These are phyloP conservation scores for Manacus vitellinus DNA, from an alignment of 2,113 vertebrate genomes.

Conservation along the genomic window DNA sequence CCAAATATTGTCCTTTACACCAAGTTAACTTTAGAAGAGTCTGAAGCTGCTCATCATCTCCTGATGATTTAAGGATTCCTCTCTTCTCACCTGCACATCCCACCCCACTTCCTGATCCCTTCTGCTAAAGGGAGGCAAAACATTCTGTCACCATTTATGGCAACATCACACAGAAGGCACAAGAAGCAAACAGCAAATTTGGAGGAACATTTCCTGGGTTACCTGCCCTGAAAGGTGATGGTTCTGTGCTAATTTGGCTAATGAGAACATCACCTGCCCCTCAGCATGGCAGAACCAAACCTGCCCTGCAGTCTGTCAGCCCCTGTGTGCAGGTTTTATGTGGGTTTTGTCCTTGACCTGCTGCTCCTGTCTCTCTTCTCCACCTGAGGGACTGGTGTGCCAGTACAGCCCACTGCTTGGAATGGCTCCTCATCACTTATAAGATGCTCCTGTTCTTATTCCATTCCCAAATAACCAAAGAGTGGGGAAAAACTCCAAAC, in stretches of 20 bases:
- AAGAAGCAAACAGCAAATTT: neutral
- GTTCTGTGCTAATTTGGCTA: neutral
- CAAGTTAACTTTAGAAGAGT: neutral
- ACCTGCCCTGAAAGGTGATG: neutral
- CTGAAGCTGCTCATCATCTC: neutral
- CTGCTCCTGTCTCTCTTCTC: neutral
- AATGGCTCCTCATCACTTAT: neutral
- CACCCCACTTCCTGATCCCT: neutral
- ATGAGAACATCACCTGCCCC: neutral
- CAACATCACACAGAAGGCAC: neutral
- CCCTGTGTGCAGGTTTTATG: rapidly evolving
- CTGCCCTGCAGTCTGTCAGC: neutral
- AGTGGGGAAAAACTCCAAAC: rapidly evolving
- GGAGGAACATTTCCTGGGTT: neutral
- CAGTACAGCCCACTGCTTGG: neutral
- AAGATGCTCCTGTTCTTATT: neutral
- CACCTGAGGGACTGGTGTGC: neutral
- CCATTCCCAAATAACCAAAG: neutral
- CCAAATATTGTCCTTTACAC: neutral
- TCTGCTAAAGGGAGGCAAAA: neutral
- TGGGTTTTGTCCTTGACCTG: neutral
- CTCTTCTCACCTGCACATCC: neutral
- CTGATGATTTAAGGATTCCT: neutral
- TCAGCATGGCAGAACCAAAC: neutral
- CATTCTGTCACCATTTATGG: neutral